Base-by-base conservation (phyloP, 2,797 vertebrate species). In the Tenualosa ilisha region DNA sequence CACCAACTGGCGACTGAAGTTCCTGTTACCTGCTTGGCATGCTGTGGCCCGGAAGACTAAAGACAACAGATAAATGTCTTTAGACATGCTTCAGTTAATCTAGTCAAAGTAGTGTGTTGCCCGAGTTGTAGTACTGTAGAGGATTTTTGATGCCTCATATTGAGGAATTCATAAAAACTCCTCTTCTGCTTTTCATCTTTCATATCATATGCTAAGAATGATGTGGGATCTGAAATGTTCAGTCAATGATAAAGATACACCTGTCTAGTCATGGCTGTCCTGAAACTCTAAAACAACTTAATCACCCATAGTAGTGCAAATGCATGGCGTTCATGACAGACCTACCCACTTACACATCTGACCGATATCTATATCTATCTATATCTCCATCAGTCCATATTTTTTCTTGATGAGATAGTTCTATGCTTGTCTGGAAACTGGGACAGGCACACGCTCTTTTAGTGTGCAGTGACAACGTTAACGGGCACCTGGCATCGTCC, bases 11-110 rank as follows among this genome's bases (percentile, higher is more conserved):
- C 20, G 40, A 79, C 15, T 79, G 65, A 72, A 72, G 65, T 37
- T 15, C 65, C 26, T 31, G 37, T 79, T 79, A 79, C 72, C 72
- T 79, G 40, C 72, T 79, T 79, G 72, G 72, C 72, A 46, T 46
- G 3, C 7, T 79, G 72, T 79, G 72, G 37, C 72, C 15, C 20
- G 72, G 40, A 79, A 40, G 20, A 46, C 72, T 43, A 9, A 79
- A 79, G 72, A 46, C 17, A 22, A 79, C 40, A 43, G 72, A 79
- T 43, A 75, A 15, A 79, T 79, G 72, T 46, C 40, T 79, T 79
- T 79, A 43, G 72, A 79, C 72, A 46, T n/a, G 26, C 65, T 43
- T 46, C 72, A 46, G 72, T 79, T 79, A 79, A 46, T 43, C 17
- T 40, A 46, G 72, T 46, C 24, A n/a, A 63, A 63, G 59, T 63